Evolutionary conservation across 1,140 invertebrate genomes (phyloP), one percentile per base, ranked within the genome.

Genomic region (Berghia stephanieae): DNA sequence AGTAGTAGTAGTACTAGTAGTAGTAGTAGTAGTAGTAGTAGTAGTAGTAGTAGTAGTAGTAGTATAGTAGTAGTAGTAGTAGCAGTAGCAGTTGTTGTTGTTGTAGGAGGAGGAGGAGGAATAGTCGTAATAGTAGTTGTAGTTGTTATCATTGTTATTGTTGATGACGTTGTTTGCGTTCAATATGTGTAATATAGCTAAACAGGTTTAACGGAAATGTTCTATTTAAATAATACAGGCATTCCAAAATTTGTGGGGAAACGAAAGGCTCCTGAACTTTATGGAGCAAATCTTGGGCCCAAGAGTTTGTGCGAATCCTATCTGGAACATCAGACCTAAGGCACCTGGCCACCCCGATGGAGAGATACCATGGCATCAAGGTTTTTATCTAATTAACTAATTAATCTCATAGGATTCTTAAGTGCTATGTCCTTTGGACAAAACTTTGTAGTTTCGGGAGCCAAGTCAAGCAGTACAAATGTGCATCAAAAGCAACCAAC

Each of bases 311-410:
- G 85, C 81, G 27, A 80, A 83, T 55, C 83, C 84, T 27, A 84
- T 87, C 3, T 87, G 83, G 83, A 87, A 87, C 74, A 73, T 87
- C 27, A 79, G 86, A 4, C 79, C 84, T 1, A 87, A 87, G 76
- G 80, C 79, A 8, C 86, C 85, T 49, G 79, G 75, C 82, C 10
- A 10, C 27, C 16, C 52, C 38, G 34, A 63, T 52, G 73, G 73
- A 27, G 73, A 75, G 36, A 85, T 87, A 1, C 86, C 86, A 6
- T 87, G 86, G 86, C 86, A 87, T 68, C 86, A 87, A 83, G 84
- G 84, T 84, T 74, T 34, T 13, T 21, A 13, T 42, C 67, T 34
- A 18, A n/a, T n/a, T n/a, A n/a, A n/a, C n/a, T n/a, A n/a, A n/a
- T n/a, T n/a, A n/a, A n/a, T n/a, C n/a, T n/a, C n/a, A n/a, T n/a